Evolutionary conservation across 2,113 vertebrate species (phyloP).

Genomic region (Tricholaema leucomelas): DNA sequence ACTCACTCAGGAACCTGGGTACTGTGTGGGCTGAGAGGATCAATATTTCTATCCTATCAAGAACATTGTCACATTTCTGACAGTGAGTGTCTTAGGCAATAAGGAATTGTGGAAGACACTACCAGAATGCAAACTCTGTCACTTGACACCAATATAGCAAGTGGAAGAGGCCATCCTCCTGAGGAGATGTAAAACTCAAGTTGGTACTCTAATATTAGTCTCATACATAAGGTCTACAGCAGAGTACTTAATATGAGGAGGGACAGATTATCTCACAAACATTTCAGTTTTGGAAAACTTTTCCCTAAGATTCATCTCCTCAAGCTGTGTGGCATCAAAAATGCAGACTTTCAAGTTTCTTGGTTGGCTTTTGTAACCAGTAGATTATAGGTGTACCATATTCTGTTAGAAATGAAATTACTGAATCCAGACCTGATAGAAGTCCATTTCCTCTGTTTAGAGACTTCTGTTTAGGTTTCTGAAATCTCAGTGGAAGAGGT

Average conservation of each 20-base stretch:
- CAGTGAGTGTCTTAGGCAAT: neutral
- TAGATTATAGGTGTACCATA: neutral
- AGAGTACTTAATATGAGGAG: neutral
- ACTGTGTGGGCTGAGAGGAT: neutral
- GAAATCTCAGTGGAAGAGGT: neutral
- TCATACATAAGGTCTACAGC: neutral
- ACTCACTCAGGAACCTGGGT: neutral
- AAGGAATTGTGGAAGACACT: neutral
- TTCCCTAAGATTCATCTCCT: neutral
- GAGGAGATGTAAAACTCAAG: neutral
- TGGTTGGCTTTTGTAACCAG: neutral
- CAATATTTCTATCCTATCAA: neutral
- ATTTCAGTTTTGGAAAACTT: neutral
- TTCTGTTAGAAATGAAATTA: neutral
- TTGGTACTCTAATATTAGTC: neutral
- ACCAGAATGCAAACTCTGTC: neutral
- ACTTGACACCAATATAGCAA: no score
- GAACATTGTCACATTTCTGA: neutral
- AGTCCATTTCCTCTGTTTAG: neutral
- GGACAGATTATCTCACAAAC: neutral
- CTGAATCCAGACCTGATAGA: neutral
- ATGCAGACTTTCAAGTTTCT: neutral
- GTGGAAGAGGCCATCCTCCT: no score
- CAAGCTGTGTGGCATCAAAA: neutral
- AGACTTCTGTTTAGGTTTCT: neutral